Percentiles rank a stretch among this genome's conserved stretches.
Conservation (phyloP, 35 echinoderm and acorn worm species). For the Strongylocentrotus purpuratus region DNA sequence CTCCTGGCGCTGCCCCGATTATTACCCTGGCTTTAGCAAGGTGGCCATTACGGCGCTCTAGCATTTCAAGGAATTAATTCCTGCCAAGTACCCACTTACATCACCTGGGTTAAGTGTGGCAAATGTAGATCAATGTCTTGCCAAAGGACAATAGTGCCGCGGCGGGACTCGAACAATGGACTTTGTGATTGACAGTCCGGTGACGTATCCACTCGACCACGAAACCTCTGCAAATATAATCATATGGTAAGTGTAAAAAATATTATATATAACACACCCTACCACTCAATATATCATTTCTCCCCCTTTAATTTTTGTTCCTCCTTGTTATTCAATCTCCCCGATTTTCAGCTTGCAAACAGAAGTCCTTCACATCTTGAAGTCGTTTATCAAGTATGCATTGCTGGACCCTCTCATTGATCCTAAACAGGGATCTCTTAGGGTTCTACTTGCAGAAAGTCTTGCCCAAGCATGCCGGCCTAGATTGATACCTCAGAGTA, state of each 20-base stretch:
- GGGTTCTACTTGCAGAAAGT: background rate
- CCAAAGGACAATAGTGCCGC: no score
- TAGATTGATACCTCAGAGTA: background rate
- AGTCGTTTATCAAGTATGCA: background rate
- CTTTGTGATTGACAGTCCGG: no score
- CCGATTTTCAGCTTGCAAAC: background rate
- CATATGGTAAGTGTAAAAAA: background rate
- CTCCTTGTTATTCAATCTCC: background rate
- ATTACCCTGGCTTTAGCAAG: no score
- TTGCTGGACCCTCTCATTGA: background rate
- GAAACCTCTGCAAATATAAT: no score
- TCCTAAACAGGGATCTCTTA: background rate
- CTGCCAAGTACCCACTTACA: no score
- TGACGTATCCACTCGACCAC: no score
- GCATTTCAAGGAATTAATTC: no score
- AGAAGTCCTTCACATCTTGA: conserved; percentile 38
- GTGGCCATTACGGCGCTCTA: no score
- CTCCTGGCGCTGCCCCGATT: no score
- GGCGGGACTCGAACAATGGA: no score
- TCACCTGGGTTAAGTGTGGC: no score
- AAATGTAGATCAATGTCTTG: no score
- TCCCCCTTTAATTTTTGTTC: background rate
- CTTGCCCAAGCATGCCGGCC: background rate
- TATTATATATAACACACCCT: background rate
- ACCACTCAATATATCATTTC: background rate